These are phyloP conservation scores for Tachycineta bicolor DNA, from an alignment of 2,113 vertebrate species.

Conservation along the genomic window DNA sequence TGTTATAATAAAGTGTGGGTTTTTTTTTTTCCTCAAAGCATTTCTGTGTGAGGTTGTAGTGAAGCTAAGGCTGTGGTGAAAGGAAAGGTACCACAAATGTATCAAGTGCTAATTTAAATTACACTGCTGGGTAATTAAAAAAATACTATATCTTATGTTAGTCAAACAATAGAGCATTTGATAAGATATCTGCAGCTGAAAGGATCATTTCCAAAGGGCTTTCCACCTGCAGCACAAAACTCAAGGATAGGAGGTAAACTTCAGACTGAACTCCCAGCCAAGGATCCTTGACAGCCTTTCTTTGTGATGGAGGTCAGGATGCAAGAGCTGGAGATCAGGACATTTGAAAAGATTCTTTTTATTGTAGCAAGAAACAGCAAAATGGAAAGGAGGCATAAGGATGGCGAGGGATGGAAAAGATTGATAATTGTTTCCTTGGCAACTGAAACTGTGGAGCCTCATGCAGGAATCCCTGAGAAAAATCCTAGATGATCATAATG, in stretches of 20 bases:
- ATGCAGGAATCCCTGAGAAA: constrained; percentile 40
- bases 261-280: not conserved
- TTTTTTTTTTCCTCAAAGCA: not conserved
- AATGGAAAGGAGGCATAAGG: not conserved
- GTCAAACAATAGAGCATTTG: constrained; percentile 6
- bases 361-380: not conserved
- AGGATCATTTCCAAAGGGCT: not conserved
- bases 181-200: constrained; percentile 4
- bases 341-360: not conserved
- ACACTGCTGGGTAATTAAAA: not conserved
- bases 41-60: not conserved
- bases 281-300: not conserved
- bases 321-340: not conserved
- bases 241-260: not conserved
- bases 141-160: not conserved
- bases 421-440: constrained; percentile 59
- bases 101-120: not conserved
- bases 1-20: not conserved
- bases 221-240: not conserved
- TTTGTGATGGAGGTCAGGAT: not conserved
- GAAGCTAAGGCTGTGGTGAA: not conserved
- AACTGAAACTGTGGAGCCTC: constrained; percentile 17
- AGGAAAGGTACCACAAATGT: not conserved
- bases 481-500: constrained; percentile 25
- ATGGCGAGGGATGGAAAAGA: constrained; percentile 27